Evolutionary conservation across 2,113 vertebrate species (phyloP).

Genomic region (Sprattus sprattus): DNA sequence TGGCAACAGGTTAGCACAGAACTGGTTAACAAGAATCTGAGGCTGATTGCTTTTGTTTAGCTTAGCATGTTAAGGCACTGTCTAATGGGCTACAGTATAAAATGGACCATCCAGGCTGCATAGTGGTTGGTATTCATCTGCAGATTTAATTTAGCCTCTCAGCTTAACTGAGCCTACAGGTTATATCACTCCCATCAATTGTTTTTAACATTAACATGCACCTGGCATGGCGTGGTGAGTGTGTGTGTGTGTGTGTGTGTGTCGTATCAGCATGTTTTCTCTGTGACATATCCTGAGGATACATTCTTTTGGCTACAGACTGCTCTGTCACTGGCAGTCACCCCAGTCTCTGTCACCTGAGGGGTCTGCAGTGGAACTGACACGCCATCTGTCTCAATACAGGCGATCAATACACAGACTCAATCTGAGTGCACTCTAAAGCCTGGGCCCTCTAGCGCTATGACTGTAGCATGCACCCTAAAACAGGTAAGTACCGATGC

Average conservation of each 20-base stretch:
- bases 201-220: not conserved
- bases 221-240: not conserved
- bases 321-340: not conserved
- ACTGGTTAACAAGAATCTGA: conserved; percentile 14
- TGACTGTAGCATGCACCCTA: too few species aligned
- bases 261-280: not conserved
- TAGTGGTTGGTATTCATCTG: not conserved
- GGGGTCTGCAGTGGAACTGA: not conserved
- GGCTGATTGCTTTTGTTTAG: conserved; percentile 13
- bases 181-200: not conserved
- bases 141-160: not conserved
- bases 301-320: not conserved
- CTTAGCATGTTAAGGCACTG: not conserved
- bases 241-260: not conserved
- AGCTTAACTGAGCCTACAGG: not conserved
- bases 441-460: not conserved
- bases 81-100: not conserved
- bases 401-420: not conserved
- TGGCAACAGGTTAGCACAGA: conserved; percentile 12
- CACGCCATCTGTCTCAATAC: not conserved
- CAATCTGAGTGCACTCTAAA: not conserved
- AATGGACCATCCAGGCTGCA: not conserved
- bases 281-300: not conserved
- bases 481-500: not conserved
- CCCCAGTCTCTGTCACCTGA: conserved; percentile 1